Evolutionary conservation across 53 echinoderm and acorn worm genomes (phyloP).

Genomic region (Antedon mediterranea): DNA sequence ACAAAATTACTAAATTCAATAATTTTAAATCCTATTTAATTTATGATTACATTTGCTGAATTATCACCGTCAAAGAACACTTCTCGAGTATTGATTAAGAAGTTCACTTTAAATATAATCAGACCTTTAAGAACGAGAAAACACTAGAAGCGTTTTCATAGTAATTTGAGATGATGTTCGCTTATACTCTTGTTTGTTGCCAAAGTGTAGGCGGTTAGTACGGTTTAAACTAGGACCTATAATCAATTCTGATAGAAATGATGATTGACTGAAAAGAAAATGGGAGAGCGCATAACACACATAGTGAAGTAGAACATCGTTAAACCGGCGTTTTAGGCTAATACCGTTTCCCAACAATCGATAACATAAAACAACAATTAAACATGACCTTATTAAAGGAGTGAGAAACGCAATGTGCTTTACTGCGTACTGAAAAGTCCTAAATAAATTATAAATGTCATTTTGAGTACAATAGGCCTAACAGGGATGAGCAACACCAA

Average conservation of each 20-base stretch:
- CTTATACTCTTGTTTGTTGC: neutral
- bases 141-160: neutral
- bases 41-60: neutral
- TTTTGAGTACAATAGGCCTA: no score
- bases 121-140: neutral
- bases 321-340: no score
- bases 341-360: no score
- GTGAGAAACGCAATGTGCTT: no score
- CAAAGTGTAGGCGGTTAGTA: neutral
- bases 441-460: no score
- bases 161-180: neutral
- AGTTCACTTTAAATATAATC: neutral
- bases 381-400: no score
- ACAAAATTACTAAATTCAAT: neutral
- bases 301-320: no score
- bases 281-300: no score
- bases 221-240: no score
- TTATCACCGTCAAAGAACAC: neutral
- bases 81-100: neutral
- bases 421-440: no score
- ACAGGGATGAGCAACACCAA: no score
- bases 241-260: neutral
- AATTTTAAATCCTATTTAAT: neutral
- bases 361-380: no score
- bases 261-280: neutral